Evolutionary conservation across 1,140 invertebrate genomes (phyloP), one percentile per base, ranked within the genome.

Genomic region (Cotesia vestalis): DNA sequence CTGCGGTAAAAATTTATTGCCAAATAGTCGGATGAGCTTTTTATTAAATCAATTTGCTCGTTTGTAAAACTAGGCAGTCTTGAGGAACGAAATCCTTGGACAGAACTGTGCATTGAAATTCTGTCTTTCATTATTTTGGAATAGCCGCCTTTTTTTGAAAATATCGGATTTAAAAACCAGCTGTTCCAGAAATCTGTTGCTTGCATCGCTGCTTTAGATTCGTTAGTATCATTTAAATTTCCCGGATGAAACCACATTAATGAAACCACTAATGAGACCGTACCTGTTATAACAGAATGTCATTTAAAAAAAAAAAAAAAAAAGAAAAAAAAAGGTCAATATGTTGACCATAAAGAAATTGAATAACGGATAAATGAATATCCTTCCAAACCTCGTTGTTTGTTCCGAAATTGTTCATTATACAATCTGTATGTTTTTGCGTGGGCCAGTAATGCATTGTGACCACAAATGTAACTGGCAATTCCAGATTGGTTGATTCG

Each of bases 181-280:
- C 89, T 89, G 70, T 89, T 88, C 88, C 89, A 79, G 75, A 90
- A 91, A 74, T 89, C 84, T 61, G 88, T 84, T 3, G 83, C 83
- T 67, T 81, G 83, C 73, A 90, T 87, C 0, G 88, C 88, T 3
- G 90, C 90, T 69, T 87, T 85, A 1, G 79, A 76, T 78, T 91
- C 89, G 57, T 87, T 85, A 0, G 79, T 0, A 80, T 84, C 11
- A 72, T 14, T n/a, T 8, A 6, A 9, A 76, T 69, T 76, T 89
- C 85, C 1, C 91, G 90, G 76, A 27, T 91, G 88, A 12, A 88
- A 89, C 90, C 90, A 92, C 17, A 88, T 89, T 0, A 87, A 87
- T 76, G 90, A 89, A 59, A 91, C 73, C 0, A 89, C 88, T 66
- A 93, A 90, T 40, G 91, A 91, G 40, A 92, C 88, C 80, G 88